phyloP scores from a whole-genome alignment of 2,797 vertebrate genomes.

The Sebastes steindachneri region DNA sequence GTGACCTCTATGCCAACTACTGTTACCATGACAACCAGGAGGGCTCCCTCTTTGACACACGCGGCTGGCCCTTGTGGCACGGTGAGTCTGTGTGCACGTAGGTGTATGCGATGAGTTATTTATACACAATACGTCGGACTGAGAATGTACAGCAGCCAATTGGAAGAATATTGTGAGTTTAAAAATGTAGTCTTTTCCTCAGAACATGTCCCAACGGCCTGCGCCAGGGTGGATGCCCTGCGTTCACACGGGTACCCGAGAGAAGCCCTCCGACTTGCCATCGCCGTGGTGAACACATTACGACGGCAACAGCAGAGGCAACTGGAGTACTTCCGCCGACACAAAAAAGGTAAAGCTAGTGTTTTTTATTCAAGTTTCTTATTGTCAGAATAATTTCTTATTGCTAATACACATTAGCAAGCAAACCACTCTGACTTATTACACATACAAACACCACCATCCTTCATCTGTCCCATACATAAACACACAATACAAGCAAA shows the following conservation, averaged over 20 bases:
- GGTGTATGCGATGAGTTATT: neutral
- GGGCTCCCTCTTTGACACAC: conserved; percentile 94
- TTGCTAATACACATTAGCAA: neutral
- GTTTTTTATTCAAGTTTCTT: neutral
- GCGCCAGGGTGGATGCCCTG: conserved; percentile 95
- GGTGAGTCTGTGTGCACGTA: conserved; percentile 84
- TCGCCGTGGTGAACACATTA: conserved; percentile 96
- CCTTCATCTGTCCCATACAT: neutral
- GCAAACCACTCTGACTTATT: neutral
- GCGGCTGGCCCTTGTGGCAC: conserved; percentile 97
- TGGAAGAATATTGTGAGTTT: neutral
- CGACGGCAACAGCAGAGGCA: conserved; percentile 96
- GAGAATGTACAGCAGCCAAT: neutral
- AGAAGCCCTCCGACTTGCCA: conserved; percentile 95
- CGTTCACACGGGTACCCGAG: conserved; percentile 97
- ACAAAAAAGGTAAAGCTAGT: conserved; percentile 91
- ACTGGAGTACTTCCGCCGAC: conserved; percentile 92
- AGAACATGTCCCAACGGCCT: conserved; percentile 98
- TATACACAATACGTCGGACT: neutral
- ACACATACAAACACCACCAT: neutral
- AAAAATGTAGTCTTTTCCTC: neutral
- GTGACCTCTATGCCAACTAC: conserved; percentile 97
- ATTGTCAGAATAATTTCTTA: neutral
- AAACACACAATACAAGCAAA: neutral
- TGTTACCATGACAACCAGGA: conserved; percentile 98